Evolutionary conservation across 2,797 vertebrate genomes (phyloP).

Genomic region (Brachyalestes nurse): DNA sequence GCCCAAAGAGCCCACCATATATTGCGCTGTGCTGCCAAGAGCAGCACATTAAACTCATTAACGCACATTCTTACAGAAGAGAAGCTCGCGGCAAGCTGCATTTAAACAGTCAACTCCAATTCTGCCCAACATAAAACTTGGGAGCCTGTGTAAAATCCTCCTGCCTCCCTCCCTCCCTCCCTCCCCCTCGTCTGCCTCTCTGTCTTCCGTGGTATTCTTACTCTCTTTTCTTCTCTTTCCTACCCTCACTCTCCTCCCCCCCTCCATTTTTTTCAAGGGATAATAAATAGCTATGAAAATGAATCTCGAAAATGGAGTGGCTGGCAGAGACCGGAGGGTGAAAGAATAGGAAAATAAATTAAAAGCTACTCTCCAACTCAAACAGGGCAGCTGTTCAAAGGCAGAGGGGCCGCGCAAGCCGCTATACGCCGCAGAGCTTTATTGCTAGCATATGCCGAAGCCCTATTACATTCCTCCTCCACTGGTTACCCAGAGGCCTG

Average conservation of each 20-base stretch:
- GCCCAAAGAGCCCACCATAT: slow-evolving; percentile 34
- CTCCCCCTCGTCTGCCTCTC: slow-evolving; percentile 42
- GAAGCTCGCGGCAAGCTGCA: slow-evolving; percentile 60
- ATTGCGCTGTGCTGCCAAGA: slow-evolving; percentile 59
- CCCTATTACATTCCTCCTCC: slow-evolving; percentile 62
- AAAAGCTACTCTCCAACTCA: slow-evolving; percentile 71
- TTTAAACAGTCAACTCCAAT: slow-evolving; percentile 80
- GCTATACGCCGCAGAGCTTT: slow-evolving; percentile 63
- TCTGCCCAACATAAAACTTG: slow-evolving; percentile 74
- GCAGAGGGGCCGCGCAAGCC: slow-evolving; percentile 65
- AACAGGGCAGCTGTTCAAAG: slow-evolving; percentile 68
- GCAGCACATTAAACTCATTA: slow-evolving; percentile 77
- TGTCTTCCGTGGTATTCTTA: slow-evolving; percentile 72
- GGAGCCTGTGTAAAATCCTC: slow-evolving; percentile 72
- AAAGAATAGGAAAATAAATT: slow-evolving; percentile 68
- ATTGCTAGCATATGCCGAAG: slow-evolving; percentile 70
- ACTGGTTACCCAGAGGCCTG: slow-evolving; percentile 53
- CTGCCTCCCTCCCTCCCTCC: slow-evolving; percentile 48
- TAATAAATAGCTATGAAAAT: slow-evolving; percentile 77
- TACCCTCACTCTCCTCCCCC: slow-evolving; percentile 54
- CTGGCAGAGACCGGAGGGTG: slow-evolving; percentile 67
- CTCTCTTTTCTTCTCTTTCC: slow-evolving; percentile 50
- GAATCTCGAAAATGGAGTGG: slow-evolving; percentile 72
- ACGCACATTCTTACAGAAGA: slow-evolving; percentile 67
- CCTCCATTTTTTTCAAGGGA: slow-evolving; percentile 72